phyloP scores from a whole-genome alignment of 2,888 invertebrate genomes.

The Drosophila siamana region DNA sequence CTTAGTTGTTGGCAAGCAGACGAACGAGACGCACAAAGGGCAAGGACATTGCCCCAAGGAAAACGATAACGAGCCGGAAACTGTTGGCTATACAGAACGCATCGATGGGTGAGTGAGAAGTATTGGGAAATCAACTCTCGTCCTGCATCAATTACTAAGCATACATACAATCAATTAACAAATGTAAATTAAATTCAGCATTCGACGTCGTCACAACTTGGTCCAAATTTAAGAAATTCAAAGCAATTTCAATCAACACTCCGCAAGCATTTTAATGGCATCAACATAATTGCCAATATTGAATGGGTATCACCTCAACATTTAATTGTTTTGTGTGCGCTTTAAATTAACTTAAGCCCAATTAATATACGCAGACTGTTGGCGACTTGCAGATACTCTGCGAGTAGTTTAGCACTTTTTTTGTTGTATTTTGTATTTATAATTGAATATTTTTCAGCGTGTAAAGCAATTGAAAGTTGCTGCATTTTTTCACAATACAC shows the following conservation, averaged over 20 bases:
- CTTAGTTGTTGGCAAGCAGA: too few species aligned
- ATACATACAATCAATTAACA: not conserved
- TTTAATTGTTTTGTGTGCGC: constrained; percentile 2
- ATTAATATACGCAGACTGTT: not conserved
- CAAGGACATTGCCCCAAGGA: constrained; percentile 4
- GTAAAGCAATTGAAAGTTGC: constrained; percentile 14
- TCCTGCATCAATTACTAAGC: not conserved
- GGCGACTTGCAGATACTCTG: not conserved
- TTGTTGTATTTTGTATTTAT: too few species aligned
- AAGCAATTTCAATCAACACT: not conserved
- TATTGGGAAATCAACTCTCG: not conserved
- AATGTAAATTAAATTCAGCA: not conserved
- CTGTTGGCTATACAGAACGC: too few species aligned
- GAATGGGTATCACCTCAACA: not conserved
- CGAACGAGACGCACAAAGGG: not conserved
- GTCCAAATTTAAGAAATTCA: not conserved
- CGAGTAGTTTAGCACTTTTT: not conserved
- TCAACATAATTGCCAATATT: constrained; percentile 11
- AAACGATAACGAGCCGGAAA: constrained; percentile 24
- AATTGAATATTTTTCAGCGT: too few species aligned
- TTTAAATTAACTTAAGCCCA: constrained; percentile 3
- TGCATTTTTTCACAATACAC: constrained; percentile 10
- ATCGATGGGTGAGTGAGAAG: not conserved
- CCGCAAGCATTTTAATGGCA: constrained; percentile 6
- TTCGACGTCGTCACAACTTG: too few species aligned